Conservation (phyloP, 2,113 vertebrate genomes). For the Sus scrofa region T2T-Sscrofa CM000816.6:56321001-56321500, state of each 20-base stretch:
- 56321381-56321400: no score
- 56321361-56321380: no score
- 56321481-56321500: background rate
- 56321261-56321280: no score
- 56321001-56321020: background rate
- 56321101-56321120: background rate
- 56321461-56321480: slow-evolving; percentile 17
- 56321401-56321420: background rate
- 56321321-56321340: no score
- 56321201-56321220: background rate
- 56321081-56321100: background rate
- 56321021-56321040: background rate
- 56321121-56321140: background rate
- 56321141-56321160: background rate
- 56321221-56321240: no score
- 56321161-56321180: background rate
- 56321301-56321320: no score
- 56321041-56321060: background rate
- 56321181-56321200: background rate
- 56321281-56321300: no score
- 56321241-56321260: no score
- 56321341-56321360: no score
- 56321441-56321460: background rate
- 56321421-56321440: background rate
- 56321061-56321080: background rate